These are phyloP conservation scores for Schizothorax lantsangensis DNA, from an alignment of 2,797 vertebrate species.

Conservation along the genomic window DNA sequence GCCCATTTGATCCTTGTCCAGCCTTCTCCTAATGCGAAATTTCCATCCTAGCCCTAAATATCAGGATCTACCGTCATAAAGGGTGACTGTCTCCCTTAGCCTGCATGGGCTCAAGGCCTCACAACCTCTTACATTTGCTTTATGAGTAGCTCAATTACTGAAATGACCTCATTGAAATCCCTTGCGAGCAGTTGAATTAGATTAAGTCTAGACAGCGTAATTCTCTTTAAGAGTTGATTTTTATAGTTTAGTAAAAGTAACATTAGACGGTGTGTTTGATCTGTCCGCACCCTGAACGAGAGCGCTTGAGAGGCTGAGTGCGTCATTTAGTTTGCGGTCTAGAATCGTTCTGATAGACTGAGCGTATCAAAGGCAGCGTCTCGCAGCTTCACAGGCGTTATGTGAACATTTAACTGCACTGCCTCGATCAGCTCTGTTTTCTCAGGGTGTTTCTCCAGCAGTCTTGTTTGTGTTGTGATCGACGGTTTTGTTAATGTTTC, in stretches of 20 bases:
- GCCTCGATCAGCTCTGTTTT: constrained; percentile 51
- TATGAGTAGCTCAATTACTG: constrained; percentile 53
- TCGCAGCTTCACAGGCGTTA: constrained; percentile 25
- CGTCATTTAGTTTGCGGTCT: constrained; percentile 50
- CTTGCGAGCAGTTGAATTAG: constrained; percentile 39
- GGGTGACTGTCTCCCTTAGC: constrained; percentile 24
- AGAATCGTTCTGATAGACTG: constrained; percentile 32
- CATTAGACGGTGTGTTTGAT: constrained; percentile 16
- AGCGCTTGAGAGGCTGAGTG: constrained; percentile 30
- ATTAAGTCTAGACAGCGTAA: constrained; percentile 57
- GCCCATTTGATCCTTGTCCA: constrained; percentile 52
- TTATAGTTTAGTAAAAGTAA: constrained; percentile 31
- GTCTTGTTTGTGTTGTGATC: constrained; percentile 51
- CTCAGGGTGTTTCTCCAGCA: constrained; percentile 51
- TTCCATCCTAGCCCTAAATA: constrained; percentile 33
- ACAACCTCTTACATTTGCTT: constrained; percentile 42
- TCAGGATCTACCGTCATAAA: constrained; percentile 19
- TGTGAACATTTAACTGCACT: constrained; percentile 30
- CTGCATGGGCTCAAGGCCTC: constrained; percentile 46
- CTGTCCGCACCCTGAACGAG: constrained; percentile 40
- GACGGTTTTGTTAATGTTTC: constrained; percentile 35
- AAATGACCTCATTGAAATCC: constrained; percentile 52
- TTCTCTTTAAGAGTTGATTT: constrained; percentile 37
- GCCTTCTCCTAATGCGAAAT: constrained; percentile 46
- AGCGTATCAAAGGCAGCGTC: constrained; percentile 46